Evolutionary conservation across 1,140 invertebrate species (phyloP), one percentile per base, ranked within the genome.

Genomic region (Dermatophagoides farinae): DNA sequence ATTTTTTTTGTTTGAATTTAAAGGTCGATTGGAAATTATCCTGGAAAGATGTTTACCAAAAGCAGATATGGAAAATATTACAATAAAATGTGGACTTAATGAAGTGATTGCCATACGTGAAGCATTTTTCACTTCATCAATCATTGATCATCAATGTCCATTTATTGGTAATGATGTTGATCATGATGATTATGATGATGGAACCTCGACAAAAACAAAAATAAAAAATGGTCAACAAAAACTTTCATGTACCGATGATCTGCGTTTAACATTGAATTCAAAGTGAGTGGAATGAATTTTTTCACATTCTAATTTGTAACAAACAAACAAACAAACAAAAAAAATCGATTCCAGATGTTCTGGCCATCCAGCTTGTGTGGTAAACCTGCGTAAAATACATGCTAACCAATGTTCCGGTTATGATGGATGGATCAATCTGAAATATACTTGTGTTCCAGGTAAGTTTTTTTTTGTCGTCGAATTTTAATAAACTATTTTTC

Each of bases 371-470:
- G 58, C 18, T 11, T 65, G 64, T 44, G 47, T 22, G 14, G 62
- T 58, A 37, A 63, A 54, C 43, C 51, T 61, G 6, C 47, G 43
- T 9, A 49, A 59, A 18, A 50, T 44, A 18, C 37, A 49, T 2
- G 50, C 46, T 31, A 53, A 49, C 12, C 22, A 44, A n/a, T 63
- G 62, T 39, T 50, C 23, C 1, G 60, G 55, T 43, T 47, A 39
- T 37, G 61, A 63, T 47, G 61, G 61, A 25, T 44, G 49, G 22
- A 52, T 61, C 11, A 57, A 60, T 0, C 51, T 65, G 10, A 54
- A 46, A 22, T 65, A 60, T 12, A 60, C 60, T 18, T 65, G 64
- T 44, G 59, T 65, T 39, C 18, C 39, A 47, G 53, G 62, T 63
- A 61, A 61, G 53, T 43, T 43, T 18, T 43, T 11, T 5, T n/a